Conservation (phyloP, 2,888 invertebrate species). For the Cinara cedri region DNA sequence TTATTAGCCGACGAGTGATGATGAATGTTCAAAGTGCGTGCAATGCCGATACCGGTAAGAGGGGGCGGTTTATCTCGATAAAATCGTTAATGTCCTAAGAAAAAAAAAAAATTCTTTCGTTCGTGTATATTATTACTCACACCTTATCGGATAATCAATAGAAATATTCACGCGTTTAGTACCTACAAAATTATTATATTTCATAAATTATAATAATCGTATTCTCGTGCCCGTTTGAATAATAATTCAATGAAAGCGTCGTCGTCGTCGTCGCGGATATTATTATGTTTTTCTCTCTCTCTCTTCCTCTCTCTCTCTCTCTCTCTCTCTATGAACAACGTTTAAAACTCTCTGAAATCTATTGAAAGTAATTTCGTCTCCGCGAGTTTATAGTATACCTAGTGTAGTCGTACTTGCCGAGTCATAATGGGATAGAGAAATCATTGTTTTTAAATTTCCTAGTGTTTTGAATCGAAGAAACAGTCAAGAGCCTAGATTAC, state of each 20-base stretch:
- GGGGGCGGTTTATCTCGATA: slow-evolving; percentile 25
- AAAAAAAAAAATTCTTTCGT: too few relatives aligned
- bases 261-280: not conserved
- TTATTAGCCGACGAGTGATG: slow-evolving; percentile 23
- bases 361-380: slow-evolving; percentile 34
- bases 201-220: slow-evolving; percentile 23
- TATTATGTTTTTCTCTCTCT: not conserved
- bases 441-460: slow-evolving; percentile 30
- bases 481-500: not conserved
- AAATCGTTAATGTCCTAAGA: not conserved
- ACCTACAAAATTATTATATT: slow-evolving; percentile 21
- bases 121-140: not conserved
- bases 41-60: slow-evolving; percentile 1
- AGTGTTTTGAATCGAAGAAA: not conserved
- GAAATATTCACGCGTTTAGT: slow-evolving; percentile 38
- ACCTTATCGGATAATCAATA: slow-evolving; percentile 35
- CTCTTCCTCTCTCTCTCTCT: not conserved
- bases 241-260: slow-evolving; percentile 39
- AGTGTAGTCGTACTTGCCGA: too few relatives aligned
- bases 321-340: not conserved
- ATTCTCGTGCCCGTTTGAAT: slow-evolving; percentile 17
- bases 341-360: not conserved
- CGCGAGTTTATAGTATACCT: not conserved
- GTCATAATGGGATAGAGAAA: slow-evolving; percentile 41
- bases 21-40: slow-evolving; percentile 9